phyloP scores from a whole-genome alignment of 1,140 invertebrate genomes.

The Drosophila neocordata region DNA sequence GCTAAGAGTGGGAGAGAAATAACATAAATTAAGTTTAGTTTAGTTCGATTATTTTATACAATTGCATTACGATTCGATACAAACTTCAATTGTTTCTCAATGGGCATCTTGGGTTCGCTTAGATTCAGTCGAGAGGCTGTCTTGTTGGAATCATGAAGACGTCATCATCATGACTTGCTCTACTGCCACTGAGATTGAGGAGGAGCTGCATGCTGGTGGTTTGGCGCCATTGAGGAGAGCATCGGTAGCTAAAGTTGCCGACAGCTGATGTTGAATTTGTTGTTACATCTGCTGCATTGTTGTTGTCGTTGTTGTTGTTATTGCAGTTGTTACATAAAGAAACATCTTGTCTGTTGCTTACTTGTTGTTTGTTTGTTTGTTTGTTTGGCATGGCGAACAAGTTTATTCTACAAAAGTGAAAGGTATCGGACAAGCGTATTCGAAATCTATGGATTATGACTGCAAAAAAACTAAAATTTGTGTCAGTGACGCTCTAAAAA shows the following conservation, averaged over 20 bases:
- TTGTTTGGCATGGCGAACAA: slow-evolving; percentile 59
- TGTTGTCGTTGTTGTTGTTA: slow-evolving; percentile 21
- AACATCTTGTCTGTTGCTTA: slow-evolving; percentile 58
- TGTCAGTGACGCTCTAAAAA: slow-evolving; percentile 76
- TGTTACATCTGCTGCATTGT: slow-evolving; percentile 56
- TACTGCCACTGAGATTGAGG: slow-evolving; percentile 12
- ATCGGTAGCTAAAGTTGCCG: slow-evolving; percentile 47
- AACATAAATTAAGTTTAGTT: not conserved
- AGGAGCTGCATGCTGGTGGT: not conserved
- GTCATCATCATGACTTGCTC: slow-evolving; percentile 55
- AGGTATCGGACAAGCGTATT: slow-evolving; percentile 50
- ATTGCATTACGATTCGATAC: not conserved
- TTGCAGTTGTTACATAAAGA: slow-evolving; percentile 60
- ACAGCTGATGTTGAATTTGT: slow-evolving; percentile 63
- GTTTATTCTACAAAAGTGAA: slow-evolving; percentile 80
- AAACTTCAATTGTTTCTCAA: slow-evolving; percentile 2
- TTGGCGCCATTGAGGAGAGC: slow-evolving; percentile 14
- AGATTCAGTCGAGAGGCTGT: not conserved
- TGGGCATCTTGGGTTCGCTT: slow-evolving; percentile 11
- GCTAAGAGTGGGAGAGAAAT: not conserved
- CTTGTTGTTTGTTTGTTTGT: slow-evolving; percentile 29
- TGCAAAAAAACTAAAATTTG: slow-evolving; percentile 36
- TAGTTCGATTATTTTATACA: not conserved
- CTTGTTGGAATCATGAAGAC: not conserved
- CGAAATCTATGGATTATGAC: slow-evolving; percentile 37